Evolutionary conservation across 2,113 vertebrate species (phyloP).

Genomic region (Nanorana parkeri): DNA sequence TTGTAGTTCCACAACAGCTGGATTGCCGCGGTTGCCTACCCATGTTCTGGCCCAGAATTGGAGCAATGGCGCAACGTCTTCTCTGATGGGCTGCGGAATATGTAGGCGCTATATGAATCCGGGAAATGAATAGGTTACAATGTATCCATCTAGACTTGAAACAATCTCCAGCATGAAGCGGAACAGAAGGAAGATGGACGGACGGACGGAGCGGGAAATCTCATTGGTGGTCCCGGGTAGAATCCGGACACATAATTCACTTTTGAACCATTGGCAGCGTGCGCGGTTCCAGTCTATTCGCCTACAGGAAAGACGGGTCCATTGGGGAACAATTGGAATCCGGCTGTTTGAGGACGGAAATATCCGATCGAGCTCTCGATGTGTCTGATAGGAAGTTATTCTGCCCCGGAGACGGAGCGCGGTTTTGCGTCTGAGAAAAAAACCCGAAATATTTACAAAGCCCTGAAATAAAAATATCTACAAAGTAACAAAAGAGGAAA

Average conservation of each 20-base stretch:
- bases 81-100: no score
- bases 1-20: no score
- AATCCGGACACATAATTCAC: conserved; percentile 41
- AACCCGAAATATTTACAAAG: no score
- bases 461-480: no score
- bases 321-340: background rate
- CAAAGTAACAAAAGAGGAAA: no score
- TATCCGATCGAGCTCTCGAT: background rate
- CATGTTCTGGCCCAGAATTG: no score
- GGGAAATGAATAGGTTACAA: no score
- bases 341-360: background rate
- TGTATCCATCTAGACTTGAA: background rate
- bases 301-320: conserved; percentile 24
- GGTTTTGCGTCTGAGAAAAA: no score
- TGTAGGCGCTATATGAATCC: no score
- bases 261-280: conserved; percentile 19
- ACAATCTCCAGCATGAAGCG: background rate
- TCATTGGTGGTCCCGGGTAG: conserved; percentile 40
- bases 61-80: no score
- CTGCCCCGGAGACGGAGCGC: background rate
- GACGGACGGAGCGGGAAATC: background rate
- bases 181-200: conserved; percentile 34
- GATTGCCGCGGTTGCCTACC: no score
- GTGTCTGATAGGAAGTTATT: background rate
- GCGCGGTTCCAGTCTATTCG: conserved; percentile 30